phyloP scores from a whole-genome alignment of 1,140 invertebrate genomes.

The Pectinophora gossypiella region DNA sequence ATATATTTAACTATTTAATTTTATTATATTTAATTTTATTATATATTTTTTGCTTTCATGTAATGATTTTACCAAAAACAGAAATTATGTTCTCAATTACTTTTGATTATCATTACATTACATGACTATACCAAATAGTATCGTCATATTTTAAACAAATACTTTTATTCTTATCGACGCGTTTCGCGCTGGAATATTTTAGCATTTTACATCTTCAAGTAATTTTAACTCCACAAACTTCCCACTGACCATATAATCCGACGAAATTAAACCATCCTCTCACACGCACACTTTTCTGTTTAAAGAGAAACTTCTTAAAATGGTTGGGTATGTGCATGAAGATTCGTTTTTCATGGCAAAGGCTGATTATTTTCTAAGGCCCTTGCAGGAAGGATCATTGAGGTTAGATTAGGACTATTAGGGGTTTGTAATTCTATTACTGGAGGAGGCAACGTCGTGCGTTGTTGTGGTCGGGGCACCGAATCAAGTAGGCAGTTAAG shows the following conservation, averaged over 20 bases:
- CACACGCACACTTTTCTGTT: background rate
- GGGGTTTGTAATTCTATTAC: constrained; percentile 24
- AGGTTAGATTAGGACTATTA: constrained; percentile 32
- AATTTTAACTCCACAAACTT: constrained; percentile 14
- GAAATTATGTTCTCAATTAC: too few species aligned
- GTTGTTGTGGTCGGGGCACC: background rate
- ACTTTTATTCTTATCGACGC: too few species aligned
- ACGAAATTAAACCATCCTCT: constrained; percentile 25
- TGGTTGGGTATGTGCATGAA: background rate
- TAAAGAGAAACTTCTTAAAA: background rate
- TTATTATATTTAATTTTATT: too few species aligned
- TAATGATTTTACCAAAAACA: too few species aligned
- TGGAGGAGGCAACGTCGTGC: background rate
- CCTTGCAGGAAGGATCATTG: constrained; percentile 14
- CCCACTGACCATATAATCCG: constrained; percentile 22
- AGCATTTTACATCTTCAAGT: too few species aligned
- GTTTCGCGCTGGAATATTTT: too few species aligned
- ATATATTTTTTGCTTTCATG: too few species aligned
- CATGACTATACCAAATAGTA: too few species aligned
- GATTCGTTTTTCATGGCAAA: constrained; percentile 27
- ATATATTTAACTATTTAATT: too few species aligned
- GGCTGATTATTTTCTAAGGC: constrained; percentile 17
- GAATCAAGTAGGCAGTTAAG: too few species aligned
- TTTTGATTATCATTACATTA: too few species aligned
- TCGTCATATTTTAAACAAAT: too few species aligned